Evolutionary conservation across 2,797 vertebrate genomes (phyloP), one percentile per base, ranked within the genome.

Genomic region (Cossypha polioptera): DNA sequence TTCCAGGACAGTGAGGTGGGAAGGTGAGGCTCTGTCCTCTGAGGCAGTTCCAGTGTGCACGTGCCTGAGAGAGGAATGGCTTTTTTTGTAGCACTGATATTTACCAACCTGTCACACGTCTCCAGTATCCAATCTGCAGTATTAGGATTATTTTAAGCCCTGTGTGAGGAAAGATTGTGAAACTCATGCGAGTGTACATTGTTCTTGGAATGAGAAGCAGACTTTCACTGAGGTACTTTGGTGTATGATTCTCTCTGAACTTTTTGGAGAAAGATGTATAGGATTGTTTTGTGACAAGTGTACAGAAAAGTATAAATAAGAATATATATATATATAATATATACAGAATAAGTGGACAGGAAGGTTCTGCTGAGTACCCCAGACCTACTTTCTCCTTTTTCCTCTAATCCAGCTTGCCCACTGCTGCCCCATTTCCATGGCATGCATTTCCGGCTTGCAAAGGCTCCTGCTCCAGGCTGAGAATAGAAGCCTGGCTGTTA

Each of bases 401-500:
- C 45, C 45, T n/a, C 47, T 96, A 94, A 94, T 91, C 95, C 95
- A 69, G 36, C 50, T 94, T 74, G 87, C 79, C 92, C 68, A 42
- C 69, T 71, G 93, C 88, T 96, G 96, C 93, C 93, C 88, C 88
- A 72, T 94, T 96, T 96, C 82, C 50, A 25, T 38, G 84, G 91
- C 89, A 80, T 66, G 91, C 22, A 2, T 90, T 96, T 97, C 95
- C 92, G 94, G 95, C 95, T 96, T 91, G 91, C 31, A 1, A 40
- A 28, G 73, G 92, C 66, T 77, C 84, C 91, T 96, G 86, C 92
- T 48, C 2, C 17, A 4, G 40, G 58, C 94, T 93, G 78, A 91
- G 92, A 96, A 95, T 95, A 96, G 95, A 92, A 92, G 94, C 90
- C 80, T 90, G 16, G 79, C 86, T 94, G 90, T 95, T 94, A 9